These are phyloP conservation scores for Lathamus discolor DNA, from an alignment of 2,113 vertebrate genomes.

Conservation along the genomic window DNA sequence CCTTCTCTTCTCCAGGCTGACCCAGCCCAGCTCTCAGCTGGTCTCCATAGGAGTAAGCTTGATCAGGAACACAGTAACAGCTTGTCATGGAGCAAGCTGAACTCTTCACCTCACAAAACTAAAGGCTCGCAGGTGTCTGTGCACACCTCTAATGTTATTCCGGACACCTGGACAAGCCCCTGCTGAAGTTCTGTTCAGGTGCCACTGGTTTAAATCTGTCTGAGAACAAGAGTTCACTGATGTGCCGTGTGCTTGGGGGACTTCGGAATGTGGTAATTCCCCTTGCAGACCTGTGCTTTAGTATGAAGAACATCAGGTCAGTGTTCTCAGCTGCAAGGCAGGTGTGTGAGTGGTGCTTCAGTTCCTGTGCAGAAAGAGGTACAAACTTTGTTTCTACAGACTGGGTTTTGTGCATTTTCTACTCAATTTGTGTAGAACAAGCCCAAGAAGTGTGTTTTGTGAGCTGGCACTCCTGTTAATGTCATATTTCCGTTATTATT, in stretches of 20 bases:
- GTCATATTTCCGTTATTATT: neutral
- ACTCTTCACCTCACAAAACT: neutral
- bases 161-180: neutral
- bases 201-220: neutral
- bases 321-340: neutral
- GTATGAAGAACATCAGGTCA: neutral
- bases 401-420: neutral
- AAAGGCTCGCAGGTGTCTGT: neutral
- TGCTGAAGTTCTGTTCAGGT: neutral
- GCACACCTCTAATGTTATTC: neutral
- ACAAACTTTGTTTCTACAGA: neutral
- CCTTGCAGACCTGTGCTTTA: neutral
- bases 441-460: neutral
- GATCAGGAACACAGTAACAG: neutral
- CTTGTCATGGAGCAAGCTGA: neutral
- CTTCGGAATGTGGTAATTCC: neutral
- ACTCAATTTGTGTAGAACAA: neutral
- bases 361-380: neutral
- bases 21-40: neutral
- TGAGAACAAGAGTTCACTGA: neutral
- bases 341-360: neutral
- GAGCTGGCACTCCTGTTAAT: accelerated
- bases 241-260: neutral
- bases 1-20: neutral
- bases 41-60: neutral